A percentile compares a stretch with the other conserved stretches of the same genome.
Evolutionary conservation across 2,888 invertebrate species (phyloP).

Genomic region (Omphaloscelis lunosa): DNA sequence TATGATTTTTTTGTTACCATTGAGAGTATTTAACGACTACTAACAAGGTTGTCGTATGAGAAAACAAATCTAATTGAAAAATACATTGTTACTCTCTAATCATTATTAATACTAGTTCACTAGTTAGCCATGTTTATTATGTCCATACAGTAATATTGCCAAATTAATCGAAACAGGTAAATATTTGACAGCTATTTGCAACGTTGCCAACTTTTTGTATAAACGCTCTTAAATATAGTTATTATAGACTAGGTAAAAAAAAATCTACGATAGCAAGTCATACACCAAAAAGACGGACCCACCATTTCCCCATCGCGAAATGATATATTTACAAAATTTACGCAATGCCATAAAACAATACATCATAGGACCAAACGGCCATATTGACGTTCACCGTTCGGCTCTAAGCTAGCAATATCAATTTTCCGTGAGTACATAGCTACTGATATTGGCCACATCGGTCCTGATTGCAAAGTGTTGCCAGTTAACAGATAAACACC

Average conservation of each 20-base stretch:
- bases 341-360: slow-evolving; percentile 23
- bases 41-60: background rate
- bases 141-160: too few relatives aligned
- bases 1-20: background rate
- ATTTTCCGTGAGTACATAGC: slow-evolving; percentile 64
- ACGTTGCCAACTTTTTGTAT: too few relatives aligned
- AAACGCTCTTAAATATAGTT: too few relatives aligned
- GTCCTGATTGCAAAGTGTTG: slow-evolving; percentile 84
- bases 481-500: slow-evolving; percentile 81
- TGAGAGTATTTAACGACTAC: background rate
- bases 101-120: too few relatives aligned
- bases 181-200: too few relatives aligned
- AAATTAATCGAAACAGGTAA: too few relatives aligned
- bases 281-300: background rate
- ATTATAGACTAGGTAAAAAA: background rate
- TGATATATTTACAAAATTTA: background rate
- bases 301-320: background rate
- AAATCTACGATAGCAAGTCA: background rate
- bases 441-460: slow-evolving; percentile 72
- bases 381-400: slow-evolving; percentile 19
- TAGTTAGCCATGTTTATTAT: too few relatives aligned
- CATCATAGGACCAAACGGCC: slow-evolving; percentile 43
- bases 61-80: background rate
- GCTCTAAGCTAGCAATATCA: slow-evolving; percentile 68
- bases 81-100: too few relatives aligned